A percentile compares a stretch with the other conserved stretches of the same genome.
These are phyloP conservation scores for Melipona bicolor DNA, from an alignment of 2,888 invertebrate genomes.

Conservation along the genomic window DNA sequence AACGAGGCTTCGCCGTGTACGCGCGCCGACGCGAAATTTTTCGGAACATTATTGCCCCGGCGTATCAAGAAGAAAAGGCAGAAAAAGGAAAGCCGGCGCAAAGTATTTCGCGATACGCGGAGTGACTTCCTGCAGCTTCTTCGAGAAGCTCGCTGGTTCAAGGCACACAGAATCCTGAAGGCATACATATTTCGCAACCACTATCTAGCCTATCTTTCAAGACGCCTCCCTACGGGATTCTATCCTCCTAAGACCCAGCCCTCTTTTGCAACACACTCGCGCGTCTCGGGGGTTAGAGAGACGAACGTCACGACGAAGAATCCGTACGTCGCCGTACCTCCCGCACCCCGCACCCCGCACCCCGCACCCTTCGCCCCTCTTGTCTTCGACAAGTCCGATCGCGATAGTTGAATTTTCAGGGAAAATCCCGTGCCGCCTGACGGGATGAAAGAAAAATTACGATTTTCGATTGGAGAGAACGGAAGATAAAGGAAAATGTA, in stretches of 20 bases:
- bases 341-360: conserved; percentile 41
- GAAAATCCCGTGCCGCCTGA: conserved; percentile 1
- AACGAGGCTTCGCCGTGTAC: not conserved
- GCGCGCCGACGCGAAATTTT: not conserved
- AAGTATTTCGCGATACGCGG: conserved; percentile 57
- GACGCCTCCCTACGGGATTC: conserved; percentile 71
- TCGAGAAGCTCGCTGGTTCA: conserved; percentile 62
- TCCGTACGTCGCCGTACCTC: conserved; percentile 57
- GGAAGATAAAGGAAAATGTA: not conserved
- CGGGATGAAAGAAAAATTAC: conserved; percentile 21
- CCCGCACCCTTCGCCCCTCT: conserved; percentile 45
- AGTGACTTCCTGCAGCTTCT: conserved; percentile 67
- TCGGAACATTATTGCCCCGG: conserved; percentile 11
- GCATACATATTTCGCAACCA: conserved; percentile 78
- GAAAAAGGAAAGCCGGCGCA: conserved; percentile 46
- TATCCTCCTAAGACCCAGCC: conserved; percentile 64
- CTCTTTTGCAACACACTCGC: conserved; percentile 42
- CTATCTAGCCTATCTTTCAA: conserved; percentile 74
- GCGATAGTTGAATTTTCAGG: conserved; percentile 47
- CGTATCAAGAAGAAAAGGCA: conserved; percentile 25
- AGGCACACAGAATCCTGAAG: conserved; percentile 69
- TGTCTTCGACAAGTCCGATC: conserved; percentile 53
- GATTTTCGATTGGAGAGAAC: conserved; percentile 5
- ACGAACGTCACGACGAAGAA: conserved; percentile 71
- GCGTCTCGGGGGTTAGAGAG: conserved; percentile 61